These are phyloP conservation scores for Stercorarius parasiticus DNA, from an alignment of 2,113 vertebrate species.

Conservation along the genomic window DNA sequence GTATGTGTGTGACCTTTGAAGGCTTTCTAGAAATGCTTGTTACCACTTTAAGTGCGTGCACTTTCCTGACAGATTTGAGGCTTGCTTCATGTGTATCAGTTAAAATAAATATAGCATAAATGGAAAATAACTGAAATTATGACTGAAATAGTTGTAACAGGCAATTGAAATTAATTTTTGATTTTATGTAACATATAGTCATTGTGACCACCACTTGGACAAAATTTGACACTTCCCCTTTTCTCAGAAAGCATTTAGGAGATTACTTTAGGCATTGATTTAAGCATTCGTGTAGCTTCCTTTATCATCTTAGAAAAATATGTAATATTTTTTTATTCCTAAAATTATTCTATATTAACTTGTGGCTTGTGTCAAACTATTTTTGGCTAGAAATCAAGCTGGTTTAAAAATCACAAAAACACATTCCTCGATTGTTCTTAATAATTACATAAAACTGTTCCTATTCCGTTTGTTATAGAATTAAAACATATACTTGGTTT, in stretches of 20 bases:
- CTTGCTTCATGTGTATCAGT: background rate
- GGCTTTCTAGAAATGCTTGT: conserved; percentile 30
- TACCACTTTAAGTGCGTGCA: background rate
- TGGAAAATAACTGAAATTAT: conserved; percentile 9
- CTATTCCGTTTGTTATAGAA: background rate
- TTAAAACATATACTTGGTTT: background rate
- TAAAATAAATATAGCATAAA: conserved; percentile 10
- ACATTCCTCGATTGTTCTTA: background rate
- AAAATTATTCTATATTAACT: background rate
- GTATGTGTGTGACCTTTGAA: background rate
- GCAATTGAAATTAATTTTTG: background rate
- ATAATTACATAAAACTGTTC: background rate
- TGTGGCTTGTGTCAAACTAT: background rate
- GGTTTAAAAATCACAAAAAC: background rate
- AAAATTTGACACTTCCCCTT: background rate
- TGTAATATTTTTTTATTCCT: background rate
- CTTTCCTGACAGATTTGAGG: conserved; percentile 34
- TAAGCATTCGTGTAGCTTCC: background rate
- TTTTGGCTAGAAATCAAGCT: background rate
- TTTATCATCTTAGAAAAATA: background rate
- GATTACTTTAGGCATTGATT: background rate
- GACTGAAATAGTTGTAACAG: background rate
- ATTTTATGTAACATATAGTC: background rate
- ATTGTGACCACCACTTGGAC: background rate
- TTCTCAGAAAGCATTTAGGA: background rate